Evolutionary conservation across 2,113 vertebrate genomes (phyloP).

Genomic region (Halcyon senegalensis): DNA sequence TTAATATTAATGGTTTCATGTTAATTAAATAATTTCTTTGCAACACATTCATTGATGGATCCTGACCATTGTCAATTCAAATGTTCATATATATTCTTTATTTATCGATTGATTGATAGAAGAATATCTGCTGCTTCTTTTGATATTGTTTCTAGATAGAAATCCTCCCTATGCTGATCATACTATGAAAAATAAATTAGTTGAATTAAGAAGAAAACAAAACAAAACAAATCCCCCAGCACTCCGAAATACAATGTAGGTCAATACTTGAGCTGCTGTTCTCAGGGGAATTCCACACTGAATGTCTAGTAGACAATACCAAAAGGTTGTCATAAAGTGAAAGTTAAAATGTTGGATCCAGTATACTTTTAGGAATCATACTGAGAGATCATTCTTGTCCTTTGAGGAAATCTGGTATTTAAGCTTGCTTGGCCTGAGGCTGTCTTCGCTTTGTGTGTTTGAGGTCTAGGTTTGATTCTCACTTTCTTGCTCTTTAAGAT

Average conservation of each 20-base stretch:
- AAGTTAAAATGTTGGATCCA: not conserved
- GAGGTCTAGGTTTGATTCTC: not conserved
- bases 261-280: not conserved
- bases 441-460: not conserved
- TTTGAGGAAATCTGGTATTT: not conserved
- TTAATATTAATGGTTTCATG: not conserved
- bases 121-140: not conserved
- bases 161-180: constrained; percentile 10
- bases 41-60: not conserved
- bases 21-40: not conserved
- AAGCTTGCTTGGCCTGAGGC: not conserved
- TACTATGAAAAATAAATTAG: not conserved
- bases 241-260: not conserved
- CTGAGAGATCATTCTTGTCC: not conserved
- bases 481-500: not conserved
- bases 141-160: constrained; percentile 8
- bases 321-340: not conserved
- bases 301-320: not conserved
- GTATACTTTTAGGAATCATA: not conserved
- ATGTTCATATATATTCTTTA: not conserved
- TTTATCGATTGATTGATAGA: not conserved
- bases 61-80: not conserved
- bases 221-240: not conserved
- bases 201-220: not conserved
- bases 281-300: not conserved